Evolutionary conservation across 2,888 invertebrate species (phyloP), one percentile per base, ranked within the genome.

Genomic region (Tupiocoris notatus): DNA sequence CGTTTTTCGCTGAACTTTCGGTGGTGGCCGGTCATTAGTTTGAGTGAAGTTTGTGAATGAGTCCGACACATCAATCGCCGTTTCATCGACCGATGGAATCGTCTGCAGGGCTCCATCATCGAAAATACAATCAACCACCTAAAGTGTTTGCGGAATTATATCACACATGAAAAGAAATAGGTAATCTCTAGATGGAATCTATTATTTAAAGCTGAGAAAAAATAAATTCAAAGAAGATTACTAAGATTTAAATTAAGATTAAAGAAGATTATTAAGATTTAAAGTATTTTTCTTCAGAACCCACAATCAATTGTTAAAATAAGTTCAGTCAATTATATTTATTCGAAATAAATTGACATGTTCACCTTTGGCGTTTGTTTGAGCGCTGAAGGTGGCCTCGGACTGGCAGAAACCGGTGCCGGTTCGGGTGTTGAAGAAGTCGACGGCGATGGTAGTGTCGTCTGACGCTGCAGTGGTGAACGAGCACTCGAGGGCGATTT

Each of bases 1-100:
- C n/a, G 73, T 61, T 18, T 39, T 73, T 21, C 73, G 73, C 21
- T 62, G 62, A 7, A 73, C 24, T 18, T 56, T 12, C 17, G 16
- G 59, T 2, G n/a, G 2, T 17, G 17, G 25, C 24, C 59, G 25
- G 22, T 59, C 18, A 20, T 70, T 63, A 12, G 39, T 7, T 12
- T 39, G 39, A 3, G 6, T 12, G n/a, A n/a, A n/a, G 39, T 39
- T 39, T 12, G 39, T 7, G 6, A 12, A 39, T 12, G 39, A 12
- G 6, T 39, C 39, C 39, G 39, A 39, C 39, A 39, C 6, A 39
- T 39, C 39, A 39, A 3, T 12, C 12, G 39, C 3, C 39, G 39
- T 39, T 39, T 39, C 39, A 12, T 39, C 39, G 39, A 39, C 39
- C 39, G 39, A 39, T 12, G 39, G 6, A 7, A 39, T 39, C 39